Evolutionary conservation across 2,888 invertebrate species (phyloP).

Genomic region (Acrobasis repandana): DNA sequence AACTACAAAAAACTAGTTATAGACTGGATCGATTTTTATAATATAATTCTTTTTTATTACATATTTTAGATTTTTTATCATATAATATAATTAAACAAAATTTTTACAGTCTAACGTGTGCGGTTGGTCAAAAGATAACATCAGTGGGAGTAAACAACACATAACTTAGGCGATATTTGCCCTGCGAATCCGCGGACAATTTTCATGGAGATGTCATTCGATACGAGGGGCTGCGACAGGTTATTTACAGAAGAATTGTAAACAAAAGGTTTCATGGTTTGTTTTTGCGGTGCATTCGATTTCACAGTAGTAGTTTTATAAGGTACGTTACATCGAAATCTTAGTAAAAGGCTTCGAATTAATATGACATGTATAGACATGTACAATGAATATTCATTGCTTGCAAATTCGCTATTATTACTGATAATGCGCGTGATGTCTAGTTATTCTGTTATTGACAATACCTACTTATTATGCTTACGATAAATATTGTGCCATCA

Average conservation of each 20-base stretch:
- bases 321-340: background rate
- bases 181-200: slow-evolving; percentile 36
- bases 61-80: too few relatives aligned
- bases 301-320: background rate
- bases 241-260: slow-evolving; percentile 35
- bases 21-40: too few relatives aligned
- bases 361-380: too few relatives aligned
- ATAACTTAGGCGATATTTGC: slow-evolving; percentile 38
- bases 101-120: slow-evolving; percentile 20
- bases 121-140: slow-evolving; percentile 33
- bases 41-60: too few relatives aligned
- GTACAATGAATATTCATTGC: too few relatives aligned
- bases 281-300: slow-evolving; percentile 6
- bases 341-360: background rate
- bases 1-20: too few relatives aligned
- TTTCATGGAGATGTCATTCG: slow-evolving; percentile 53
- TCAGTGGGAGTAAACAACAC: slow-evolving; percentile 38
- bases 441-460: too few relatives aligned
- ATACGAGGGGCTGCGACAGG: slow-evolving; percentile 41
- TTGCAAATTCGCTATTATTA: too few relatives aligned
- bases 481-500: too few relatives aligned
- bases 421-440: too few relatives aligned
- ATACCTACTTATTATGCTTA: too few relatives aligned
- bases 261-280: slow-evolving; percentile 17
- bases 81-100: too few relatives aligned